These are phyloP conservation scores for Chionodraco myersi DNA, from an alignment of 2,113 vertebrate genomes.

Conservation along the genomic window DNA sequence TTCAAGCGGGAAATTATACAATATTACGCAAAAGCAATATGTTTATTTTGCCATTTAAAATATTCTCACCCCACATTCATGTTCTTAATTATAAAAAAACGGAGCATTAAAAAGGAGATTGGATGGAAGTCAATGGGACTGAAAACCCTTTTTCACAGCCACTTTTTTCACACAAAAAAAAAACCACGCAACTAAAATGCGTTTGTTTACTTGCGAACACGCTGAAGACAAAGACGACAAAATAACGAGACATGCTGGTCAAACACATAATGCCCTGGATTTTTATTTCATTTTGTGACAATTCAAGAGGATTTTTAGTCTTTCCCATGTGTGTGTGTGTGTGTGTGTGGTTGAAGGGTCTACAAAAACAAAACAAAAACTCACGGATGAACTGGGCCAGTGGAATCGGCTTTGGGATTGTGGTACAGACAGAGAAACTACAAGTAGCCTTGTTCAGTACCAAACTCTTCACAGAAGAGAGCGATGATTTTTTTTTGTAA, in stretches of 20 bases:
- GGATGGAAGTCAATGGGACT: too few species aligned
- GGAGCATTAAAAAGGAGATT: too few species aligned
- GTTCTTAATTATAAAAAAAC: too few species aligned
- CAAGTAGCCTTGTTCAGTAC: slow-evolving; percentile 94
- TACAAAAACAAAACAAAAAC: slow-evolving; percentile 79
- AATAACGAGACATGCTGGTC: slow-evolving; percentile 67
- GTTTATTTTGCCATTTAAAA: too few species aligned
- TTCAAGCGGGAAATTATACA: too few species aligned
- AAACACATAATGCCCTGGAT: slow-evolving; percentile 83
- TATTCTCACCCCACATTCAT: too few species aligned
- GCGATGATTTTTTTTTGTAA: slow-evolving; percentile 33
- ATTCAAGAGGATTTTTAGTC: slow-evolving; percentile 84
- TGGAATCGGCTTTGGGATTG: slow-evolving; percentile 93
- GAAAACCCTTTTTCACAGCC: too few species aligned
- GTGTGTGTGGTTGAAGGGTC: slow-evolving; percentile 39
- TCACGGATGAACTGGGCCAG: slow-evolving; percentile 91
- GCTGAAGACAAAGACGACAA: slow-evolving; percentile 25
- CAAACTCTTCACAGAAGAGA: slow-evolving; percentile 99
- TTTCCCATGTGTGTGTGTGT: slow-evolving; percentile 82
- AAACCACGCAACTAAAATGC: too few species aligned
- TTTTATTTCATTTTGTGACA: slow-evolving; percentile 80
- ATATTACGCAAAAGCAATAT: too few species aligned
- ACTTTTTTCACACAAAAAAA: background rate
- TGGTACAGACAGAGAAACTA: slow-evolving; percentile 93
- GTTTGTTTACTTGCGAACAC: background rate